Percentiles rank a stretch among this genome's conserved stretches.
Evolutionary conservation across 2,113 vertebrate species (phyloP).

Genomic region (Barnardius zonarius): DNA sequence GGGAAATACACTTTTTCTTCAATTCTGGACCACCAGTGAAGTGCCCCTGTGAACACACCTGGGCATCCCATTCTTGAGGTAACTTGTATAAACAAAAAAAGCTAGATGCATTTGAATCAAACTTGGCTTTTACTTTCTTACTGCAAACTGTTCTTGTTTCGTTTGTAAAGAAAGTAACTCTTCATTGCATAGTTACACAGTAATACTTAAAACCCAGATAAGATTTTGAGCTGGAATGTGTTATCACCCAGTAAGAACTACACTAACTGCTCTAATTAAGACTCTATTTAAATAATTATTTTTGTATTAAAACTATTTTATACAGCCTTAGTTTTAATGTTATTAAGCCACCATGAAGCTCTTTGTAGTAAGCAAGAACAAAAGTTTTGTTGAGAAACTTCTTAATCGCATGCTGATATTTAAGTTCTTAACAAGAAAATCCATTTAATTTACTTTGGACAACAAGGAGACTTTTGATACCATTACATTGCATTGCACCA

Average conservation of each 20-base stretch:
- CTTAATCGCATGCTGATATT: neutral
- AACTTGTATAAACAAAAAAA: neutral
- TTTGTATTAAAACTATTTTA: conserved; percentile 47
- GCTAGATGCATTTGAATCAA: neutral
- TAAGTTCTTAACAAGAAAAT: conserved; percentile 38
- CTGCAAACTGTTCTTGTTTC: neutral
- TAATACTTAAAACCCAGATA: neutral
- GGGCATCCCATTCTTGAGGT: neutral
- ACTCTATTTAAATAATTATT: conserved; percentile 50
- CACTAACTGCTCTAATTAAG: conserved; percentile 47
- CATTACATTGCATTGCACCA: neutral
- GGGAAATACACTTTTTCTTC: neutral
- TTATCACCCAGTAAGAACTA: conserved; percentile 29
- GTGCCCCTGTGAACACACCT: accelerated
- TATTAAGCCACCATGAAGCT: conserved; percentile 10
- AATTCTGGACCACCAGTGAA: accelerated
- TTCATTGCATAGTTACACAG: neutral
- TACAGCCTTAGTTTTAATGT: conserved; percentile 1
- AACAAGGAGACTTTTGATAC: conserved; percentile 21
- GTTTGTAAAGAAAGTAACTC: neutral
- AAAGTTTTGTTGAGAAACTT: conserved; percentile 49
- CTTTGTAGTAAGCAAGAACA: conserved; percentile 14
- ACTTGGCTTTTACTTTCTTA: neutral
- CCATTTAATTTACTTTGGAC: neutral
- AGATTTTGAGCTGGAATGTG: neutral